Evolutionary conservation across 2,888 invertebrate genomes (phyloP), one percentile per base, ranked within the genome.

Genomic region (Volucella inanis): DNA sequence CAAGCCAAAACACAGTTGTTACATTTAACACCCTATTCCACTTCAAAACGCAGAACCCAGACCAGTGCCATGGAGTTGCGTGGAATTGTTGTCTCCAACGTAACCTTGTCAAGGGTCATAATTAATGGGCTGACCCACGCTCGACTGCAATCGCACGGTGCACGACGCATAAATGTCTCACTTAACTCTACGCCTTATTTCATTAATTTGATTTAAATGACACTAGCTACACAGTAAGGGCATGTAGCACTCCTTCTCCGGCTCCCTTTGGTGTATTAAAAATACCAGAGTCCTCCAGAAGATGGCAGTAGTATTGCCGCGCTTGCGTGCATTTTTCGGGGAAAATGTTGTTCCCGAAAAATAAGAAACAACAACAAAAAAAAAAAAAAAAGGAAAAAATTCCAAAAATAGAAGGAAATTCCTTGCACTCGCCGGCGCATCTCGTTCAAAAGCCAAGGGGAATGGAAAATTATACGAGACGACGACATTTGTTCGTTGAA

Each of bases 201-300:
- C 85, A 77, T 85, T 76, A 81, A 85, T 85, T 85, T 85, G 85
- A 85, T 85, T 85, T 81, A 81, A 85, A 85, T 85, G 85, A 85
- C 76, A 81, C 31, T 31, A 31, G 31, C 31, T 31, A 31, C 64
- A 72, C 77, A 55, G 76, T 65, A 55, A 64, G 83, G 70, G 64
- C 74, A 64, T 64, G 76, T 79, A 52, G 67, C 62, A 18, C 65
- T 82, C 70, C 31, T 31, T 31, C 31, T 31, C 31, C 31, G 6
- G 31, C 31, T 31, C 75, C 80, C 74, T 45, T 47, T 55, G 76
- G 67, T 72, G 71, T 70, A 80, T 77, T 85, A 80, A 85, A 85
- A 85, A 85, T 80, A 77, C 85, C 80, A 72, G 18, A 6, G 59
- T 75, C 59, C 61, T 75, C 84, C 79, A 70, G 52, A 18, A 85